phyloP scores from a whole-genome alignment of 2,888 invertebrate genomes.

The Loripinus fragilis region DNA sequence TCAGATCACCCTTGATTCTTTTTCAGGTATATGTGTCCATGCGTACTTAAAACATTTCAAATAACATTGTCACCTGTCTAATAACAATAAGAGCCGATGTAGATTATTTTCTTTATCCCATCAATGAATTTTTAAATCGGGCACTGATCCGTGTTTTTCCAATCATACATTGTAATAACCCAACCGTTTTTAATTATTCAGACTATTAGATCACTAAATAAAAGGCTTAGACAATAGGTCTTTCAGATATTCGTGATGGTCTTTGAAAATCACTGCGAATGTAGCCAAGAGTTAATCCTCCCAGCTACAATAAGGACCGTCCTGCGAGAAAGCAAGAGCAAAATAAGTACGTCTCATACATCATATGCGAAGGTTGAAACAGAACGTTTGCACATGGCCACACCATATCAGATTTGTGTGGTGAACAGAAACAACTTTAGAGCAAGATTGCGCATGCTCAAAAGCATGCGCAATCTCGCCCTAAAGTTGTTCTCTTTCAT shows the following conservation, averaged over 20 bases:
- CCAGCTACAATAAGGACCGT: background rate
- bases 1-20: too few relatives aligned
- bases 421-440: too few relatives aligned
- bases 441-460: too few relatives aligned
- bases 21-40: too few relatives aligned
- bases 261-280: conserved; percentile 9
- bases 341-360: too few relatives aligned
- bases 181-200: conserved; percentile 13
- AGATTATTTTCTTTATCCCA: conserved; percentile 3
- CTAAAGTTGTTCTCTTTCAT: too few relatives aligned
- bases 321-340: background rate
- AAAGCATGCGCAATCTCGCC: too few relatives aligned
- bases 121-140: conserved; percentile 4
- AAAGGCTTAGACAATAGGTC: conserved; percentile 10
- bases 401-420: too few relatives aligned
- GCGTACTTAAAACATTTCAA: too few relatives aligned
- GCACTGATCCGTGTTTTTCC: conserved; percentile 2
- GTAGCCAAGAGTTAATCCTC: conserved; percentile 11
- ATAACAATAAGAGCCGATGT: background rate
- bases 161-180: conserved; percentile 12
- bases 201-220: conserved; percentile 14
- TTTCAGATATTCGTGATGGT: background rate
- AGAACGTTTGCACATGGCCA: too few relatives aligned
- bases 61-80: too few relatives aligned
- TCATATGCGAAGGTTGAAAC: too few relatives aligned